Evolutionary conservation across 2,797 vertebrate species (phyloP), one percentile per base, ranked within the genome.

Genomic region (Sandelia bainsii): DNA sequence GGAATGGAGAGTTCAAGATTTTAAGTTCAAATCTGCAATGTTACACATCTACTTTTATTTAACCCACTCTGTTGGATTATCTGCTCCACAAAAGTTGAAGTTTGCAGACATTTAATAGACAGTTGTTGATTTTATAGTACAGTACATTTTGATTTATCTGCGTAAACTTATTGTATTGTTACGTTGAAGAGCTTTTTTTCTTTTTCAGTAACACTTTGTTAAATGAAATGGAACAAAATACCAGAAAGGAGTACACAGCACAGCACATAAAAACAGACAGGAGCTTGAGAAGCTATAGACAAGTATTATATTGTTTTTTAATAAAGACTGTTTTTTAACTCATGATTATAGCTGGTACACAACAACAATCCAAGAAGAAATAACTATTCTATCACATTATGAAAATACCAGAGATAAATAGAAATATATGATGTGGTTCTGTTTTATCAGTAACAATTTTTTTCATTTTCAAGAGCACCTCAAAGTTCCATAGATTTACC

Each of bases 171-270:
- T 34, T n/a, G 2, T 63, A 22, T 8, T 7, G 3, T 37, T 17
- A n/a, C 10, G 13, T 49, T 0, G 3, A 12, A 16, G 20, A 0
- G 2, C 1, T 50, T 69, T 44, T 32, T 34, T 42, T 23, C 17
- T 8, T 20, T 0, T 32, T 69, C 45, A 13, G 9, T 39, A 4
- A 13, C 0, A 3, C 19, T 49, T 20, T 16, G 11, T 7, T 19
- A 25, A 50, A 23, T 23, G n/a, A 39, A 12, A 3, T n/a, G 29
- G 27, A 22, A 22, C 20, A 37, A 39, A 62, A 48, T 20, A 4
- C 4, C 4, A 39, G 20, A 50, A 5, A 12, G 13, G 20, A 50
- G n/a, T 22, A 44, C 19, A 42, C 32, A 64, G 27, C 20, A 20
- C 25, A 50, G 12, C 4, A 8, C 16, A 49, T 22, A 27, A 8